These are phyloP conservation scores for Nixonia krombeini DNA, from an alignment of 1,140 invertebrate species.

Conservation along the genomic window DNA sequence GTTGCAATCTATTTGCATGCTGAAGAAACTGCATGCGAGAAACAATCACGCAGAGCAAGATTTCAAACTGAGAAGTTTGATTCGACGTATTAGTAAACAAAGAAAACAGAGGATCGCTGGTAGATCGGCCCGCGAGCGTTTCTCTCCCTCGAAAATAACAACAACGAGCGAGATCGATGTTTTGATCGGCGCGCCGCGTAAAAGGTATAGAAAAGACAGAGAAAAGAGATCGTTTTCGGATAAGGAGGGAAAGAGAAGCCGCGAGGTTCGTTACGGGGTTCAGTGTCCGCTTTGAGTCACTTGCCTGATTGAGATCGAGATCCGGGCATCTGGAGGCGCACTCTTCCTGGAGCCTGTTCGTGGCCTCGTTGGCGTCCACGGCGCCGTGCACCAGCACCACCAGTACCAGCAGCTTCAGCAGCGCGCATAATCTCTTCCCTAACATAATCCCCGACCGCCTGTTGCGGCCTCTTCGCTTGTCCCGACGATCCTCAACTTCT, in stretches of 20 bases:
- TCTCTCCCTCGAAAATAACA: too few relatives aligned
- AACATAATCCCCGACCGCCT: constrained; percentile 62
- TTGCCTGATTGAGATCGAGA: constrained; percentile 62
- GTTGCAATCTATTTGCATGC: too few relatives aligned
- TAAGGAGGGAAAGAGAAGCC: background rate
- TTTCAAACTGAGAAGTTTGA: too few relatives aligned
- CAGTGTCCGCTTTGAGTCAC: constrained; percentile 9
- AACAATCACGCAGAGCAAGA: too few relatives aligned
- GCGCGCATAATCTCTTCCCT: constrained; percentile 56
- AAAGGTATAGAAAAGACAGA: too few relatives aligned
- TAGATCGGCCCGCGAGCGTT: too few relatives aligned
- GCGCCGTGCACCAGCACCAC: constrained; percentile 54
- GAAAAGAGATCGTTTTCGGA: too few relatives aligned
- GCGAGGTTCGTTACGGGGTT: constrained; percentile 2
- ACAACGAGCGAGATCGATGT: too few relatives aligned
- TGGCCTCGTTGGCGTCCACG: constrained; percentile 40
- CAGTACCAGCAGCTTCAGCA: constrained; percentile 57
- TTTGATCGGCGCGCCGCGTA: too few relatives aligned
- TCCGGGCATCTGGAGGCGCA: constrained; percentile 64
- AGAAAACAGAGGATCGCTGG: too few relatives aligned
- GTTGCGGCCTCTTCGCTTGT: background rate
- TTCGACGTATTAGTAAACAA: too few relatives aligned
- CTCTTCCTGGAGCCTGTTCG: constrained; percentile 57
- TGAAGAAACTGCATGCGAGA: too few relatives aligned
- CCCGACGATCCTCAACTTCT: constrained; percentile 16